Evolutionary conservation across 2,113 vertebrate species (phyloP), one percentile per base, ranked within the genome.

Genomic region (Okapia johnstoni): DNA sequence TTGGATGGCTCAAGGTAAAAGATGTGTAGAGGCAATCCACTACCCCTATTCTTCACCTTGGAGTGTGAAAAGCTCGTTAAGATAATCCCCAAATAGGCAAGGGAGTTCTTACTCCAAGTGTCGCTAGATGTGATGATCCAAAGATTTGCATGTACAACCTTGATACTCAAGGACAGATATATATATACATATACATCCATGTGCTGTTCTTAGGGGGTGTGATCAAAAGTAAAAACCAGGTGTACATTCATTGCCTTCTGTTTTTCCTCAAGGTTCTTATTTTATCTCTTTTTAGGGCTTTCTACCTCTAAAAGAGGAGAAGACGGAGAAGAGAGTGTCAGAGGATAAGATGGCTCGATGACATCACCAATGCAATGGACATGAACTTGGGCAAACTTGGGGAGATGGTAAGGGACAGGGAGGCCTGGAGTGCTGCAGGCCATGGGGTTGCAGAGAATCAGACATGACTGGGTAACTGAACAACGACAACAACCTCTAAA

Each of bases 211-310:
- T 58, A 40, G 7, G 10, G 19, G 3, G 4, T 70, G 73, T 83
- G n/a, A 55, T 48, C 6, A n/a, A 33, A 50, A 57, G 15, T 43
- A 17, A 0, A 55, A 21, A 23, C 11, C 5, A 10, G 8, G 21
- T 6, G 26, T 4, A 43, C 0, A 2, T 6, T 63, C 2, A 3
- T 9, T 15, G 17, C 7, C 33, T 33, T 3, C 57, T 48, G 2
- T 33, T 90, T 58, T 30, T 50, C 66, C 25, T 57, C 73, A 16
- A 7, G 15, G 7, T 43, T 80, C 48, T 33, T 40, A 12, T 2
- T 3, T 1, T 25, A 7, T 70, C 2, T 28, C 1, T 57, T 15
- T 92, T 54, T 61, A 52, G 21, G 15, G 30, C 33, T 89, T 70
- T 60, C 46, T 6, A 50, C 2, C 15, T 21, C 43, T 40, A 33